A percentile compares a stretch with the other conserved stretches of the same genome.
phyloP scores from a whole-genome alignment of 2,113 vertebrate genomes.

The Hippocampus abdominalis region DNA sequence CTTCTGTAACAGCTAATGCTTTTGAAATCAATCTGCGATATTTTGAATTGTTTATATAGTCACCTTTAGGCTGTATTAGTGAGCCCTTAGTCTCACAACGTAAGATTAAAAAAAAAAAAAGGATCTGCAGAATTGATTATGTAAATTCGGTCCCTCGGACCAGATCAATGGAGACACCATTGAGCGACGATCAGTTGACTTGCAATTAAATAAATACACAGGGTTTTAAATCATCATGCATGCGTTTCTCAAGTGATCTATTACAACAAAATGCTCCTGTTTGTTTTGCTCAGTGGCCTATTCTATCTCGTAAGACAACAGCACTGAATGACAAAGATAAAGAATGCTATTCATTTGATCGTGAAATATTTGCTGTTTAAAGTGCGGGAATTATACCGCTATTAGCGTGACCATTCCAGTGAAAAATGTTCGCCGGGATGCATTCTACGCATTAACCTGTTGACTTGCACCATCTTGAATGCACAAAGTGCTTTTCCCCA shows the following conservation, averaged over 20 bases:
- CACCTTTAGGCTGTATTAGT: no score
- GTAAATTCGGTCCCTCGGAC: not conserved
- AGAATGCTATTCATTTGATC: not conserved
- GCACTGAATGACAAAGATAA: not conserved
- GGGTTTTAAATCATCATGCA: not conserved
- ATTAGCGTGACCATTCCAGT: not conserved
- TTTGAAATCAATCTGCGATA: not conserved
- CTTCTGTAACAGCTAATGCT: not conserved
- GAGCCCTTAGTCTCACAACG: not conserved
- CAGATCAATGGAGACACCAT: not conserved
- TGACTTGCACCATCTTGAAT: slow-evolving; percentile 10
- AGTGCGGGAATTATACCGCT: not conserved
- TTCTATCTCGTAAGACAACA: not conserved
- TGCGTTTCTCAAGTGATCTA: not conserved
- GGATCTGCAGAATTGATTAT: not conserved
- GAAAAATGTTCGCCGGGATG: slow-evolving; percentile 3
- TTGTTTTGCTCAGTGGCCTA: not conserved
- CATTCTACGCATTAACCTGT: slow-evolving; percentile 26
- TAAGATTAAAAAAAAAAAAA: no score
- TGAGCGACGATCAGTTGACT: not conserved
- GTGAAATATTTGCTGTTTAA: not conserved
- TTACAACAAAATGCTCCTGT: not conserved
- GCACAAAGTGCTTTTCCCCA: slow-evolving; percentile 25
- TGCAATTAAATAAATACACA: not conserved
- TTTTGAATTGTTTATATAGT: no score